Evolutionary conservation across 1,140 invertebrate genomes (phyloP).

Genomic region (Hesperophylax magnus): DNA sequence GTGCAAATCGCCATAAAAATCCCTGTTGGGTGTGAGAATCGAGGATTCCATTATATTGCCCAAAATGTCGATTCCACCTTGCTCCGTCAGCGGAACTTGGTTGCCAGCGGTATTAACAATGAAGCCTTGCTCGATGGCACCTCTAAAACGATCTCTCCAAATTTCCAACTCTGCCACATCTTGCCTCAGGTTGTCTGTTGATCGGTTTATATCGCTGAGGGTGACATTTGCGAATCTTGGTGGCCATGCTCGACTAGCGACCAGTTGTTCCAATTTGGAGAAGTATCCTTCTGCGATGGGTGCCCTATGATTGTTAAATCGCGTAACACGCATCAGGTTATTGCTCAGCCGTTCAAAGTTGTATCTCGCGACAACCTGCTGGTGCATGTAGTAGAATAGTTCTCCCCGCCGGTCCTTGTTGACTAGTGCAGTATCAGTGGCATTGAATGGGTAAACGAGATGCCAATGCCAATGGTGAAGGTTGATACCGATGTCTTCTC

Average conservation of each 20-base stretch:
- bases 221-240: constrained; percentile 70
- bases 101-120: constrained; percentile 70
- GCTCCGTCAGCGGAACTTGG: constrained; percentile 74
- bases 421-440: constrained; percentile 71
- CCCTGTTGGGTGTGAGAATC: constrained; percentile 78
- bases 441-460: constrained; percentile 82
- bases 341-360: constrained; percentile 80
- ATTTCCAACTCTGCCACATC: constrained; percentile 80
- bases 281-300: constrained; percentile 81
- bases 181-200: constrained; percentile 75
- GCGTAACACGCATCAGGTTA: constrained; percentile 71
- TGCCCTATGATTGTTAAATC: constrained; percentile 73
- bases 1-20: constrained; percentile 81
- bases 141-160: constrained; percentile 81
- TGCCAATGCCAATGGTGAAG: constrained; percentile 91
- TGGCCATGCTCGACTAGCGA: constrained; percentile 64
- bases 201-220: constrained; percentile 77
- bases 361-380: constrained; percentile 80
- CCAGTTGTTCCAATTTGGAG: constrained; percentile 78
- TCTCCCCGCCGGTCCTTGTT: constrained; percentile 81
- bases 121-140: constrained; percentile 80
- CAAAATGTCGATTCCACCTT: constrained; percentile 82
- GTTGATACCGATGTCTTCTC: constrained; percentile 82
- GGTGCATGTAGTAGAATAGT: constrained; percentile 85
- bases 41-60: constrained; percentile 86